Evolutionary conservation across 2,113 vertebrate species (phyloP), one percentile per base, ranked within the genome.

Genomic region (Paratilapia polleni): DNA sequence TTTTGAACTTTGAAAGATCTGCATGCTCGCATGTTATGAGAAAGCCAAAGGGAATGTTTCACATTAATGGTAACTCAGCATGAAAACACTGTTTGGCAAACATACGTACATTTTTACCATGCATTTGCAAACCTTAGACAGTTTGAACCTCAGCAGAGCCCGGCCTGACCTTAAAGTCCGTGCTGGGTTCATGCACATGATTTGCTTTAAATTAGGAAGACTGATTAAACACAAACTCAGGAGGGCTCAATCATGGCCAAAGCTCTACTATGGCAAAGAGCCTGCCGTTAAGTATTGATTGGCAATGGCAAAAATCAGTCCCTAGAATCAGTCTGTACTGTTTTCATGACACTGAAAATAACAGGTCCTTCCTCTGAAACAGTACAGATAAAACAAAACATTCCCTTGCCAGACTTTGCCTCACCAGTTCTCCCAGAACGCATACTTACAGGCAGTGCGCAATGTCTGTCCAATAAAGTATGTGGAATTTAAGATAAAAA

Each of bases 391-490:
- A 89, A 82, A 88, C 34, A 84, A 77, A 89, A 75, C 76, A 54
- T 63, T 80, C 52, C 43, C 24, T 58, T 84, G 89, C 93, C 91
- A 94, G 85, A 82, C 63, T 43, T 90, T 85, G 83, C 63, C 74
- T 92, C 88, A 88, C 75, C 60, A 82, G 88, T 81, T 87, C 88
- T 86, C 79, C 57, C 70, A 83, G 87, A 84, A 49, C 68, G 66
- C 92, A 94, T 93, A 91, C 84, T 93, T 94, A 81, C 80, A 90
- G 90, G 87, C 81, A 89, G 91, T 91, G 86, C 80, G 93, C 90
- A 94, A 93, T 56, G 92, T 94, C 94, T 95, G 88, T 88, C 86
- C 31, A 10, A 58, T 75, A 83, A 87, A 84, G 78, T 87, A 75
- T 84, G 89, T 49, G 54, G 91, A 83, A 84, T 92, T 60, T 77